These are phyloP conservation scores for Elegia similella DNA, from an alignment of 2,888 invertebrate genomes.

Conservation along the genomic window DNA sequence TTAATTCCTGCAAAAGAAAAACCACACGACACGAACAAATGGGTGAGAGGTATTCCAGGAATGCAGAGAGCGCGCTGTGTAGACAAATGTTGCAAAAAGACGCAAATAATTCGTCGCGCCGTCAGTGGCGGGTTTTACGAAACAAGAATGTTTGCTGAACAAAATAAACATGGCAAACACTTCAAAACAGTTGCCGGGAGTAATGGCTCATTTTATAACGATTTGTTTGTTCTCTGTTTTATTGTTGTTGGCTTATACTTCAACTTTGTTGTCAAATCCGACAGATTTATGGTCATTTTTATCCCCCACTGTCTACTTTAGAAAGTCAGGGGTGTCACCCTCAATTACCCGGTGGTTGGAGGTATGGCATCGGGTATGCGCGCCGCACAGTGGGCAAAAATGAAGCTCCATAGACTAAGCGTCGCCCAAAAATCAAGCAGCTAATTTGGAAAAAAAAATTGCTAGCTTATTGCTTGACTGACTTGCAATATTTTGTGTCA, in stretches of 20 bases:
- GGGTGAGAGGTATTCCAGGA: background rate
- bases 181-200: slow-evolving; percentile 17
- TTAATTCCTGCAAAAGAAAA: background rate
- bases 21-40: background rate
- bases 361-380: too few relatives aligned
- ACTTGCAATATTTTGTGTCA: too few relatives aligned
- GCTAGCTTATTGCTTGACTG: too few relatives aligned
- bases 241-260: background rate
- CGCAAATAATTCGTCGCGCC: slow-evolving; percentile 18
- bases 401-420: too few relatives aligned
- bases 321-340: too few relatives aligned
- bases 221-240: background rate
- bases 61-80: background rate
- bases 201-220: slow-evolving; percentile 19
- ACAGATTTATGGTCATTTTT: too few relatives aligned
- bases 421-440: too few relatives aligned
- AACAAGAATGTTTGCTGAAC: slow-evolving; percentile 29
- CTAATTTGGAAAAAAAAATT: too few relatives aligned
- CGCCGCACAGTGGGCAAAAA: too few relatives aligned
- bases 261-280: too few relatives aligned
- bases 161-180: slow-evolving; percentile 25
- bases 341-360: too few relatives aligned
- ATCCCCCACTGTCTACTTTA: too few relatives aligned
- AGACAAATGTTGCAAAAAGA: slow-evolving; percentile 9
- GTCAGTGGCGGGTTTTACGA: slow-evolving; percentile 18